These are phyloP conservation scores for Crotalus horridus DNA, from an alignment of 2,113 vertebrate species.

Conservation along the genomic window DNA sequence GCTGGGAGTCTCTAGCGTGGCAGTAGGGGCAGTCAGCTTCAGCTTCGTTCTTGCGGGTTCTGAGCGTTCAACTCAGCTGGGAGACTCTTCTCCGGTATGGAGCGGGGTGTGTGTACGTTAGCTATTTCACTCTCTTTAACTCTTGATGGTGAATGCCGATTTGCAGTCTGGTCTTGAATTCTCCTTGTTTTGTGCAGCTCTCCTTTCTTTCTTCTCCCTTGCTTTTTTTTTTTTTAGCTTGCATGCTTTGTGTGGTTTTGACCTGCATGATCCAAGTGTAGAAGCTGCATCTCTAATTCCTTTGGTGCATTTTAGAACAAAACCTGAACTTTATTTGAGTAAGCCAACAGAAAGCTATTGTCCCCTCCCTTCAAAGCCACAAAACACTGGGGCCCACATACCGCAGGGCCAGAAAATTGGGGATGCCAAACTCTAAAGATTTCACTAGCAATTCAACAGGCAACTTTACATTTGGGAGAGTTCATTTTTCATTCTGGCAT, in stretches of 20 bases:
- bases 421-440: constrained; percentile 6
- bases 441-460: neutral
- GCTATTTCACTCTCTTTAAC: constrained; percentile 82
- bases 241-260: constrained; percentile 34
- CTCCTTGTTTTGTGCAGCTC: neutral
- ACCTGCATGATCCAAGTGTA: constrained; percentile 33
- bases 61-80: constrained; percentile 86
- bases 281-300: neutral
- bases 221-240: constrained; percentile 34
- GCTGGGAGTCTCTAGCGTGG: constrained; percentile 95
- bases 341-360: constrained; percentile 11
- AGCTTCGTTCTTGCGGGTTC: constrained; percentile 75
- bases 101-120: constrained; percentile 98
- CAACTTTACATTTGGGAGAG: neutral
- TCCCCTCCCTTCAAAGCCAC: neutral
- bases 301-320: constrained; percentile 12
- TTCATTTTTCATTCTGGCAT: constrained; percentile 22
- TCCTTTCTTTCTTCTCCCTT: neutral
- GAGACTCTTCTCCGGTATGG: constrained; percentile 98
- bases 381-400: neutral
- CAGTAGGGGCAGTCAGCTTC: constrained; percentile 93
- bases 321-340: constrained; percentile 54
- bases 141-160: constrained; percentile 61
- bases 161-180: constrained; percentile 49
- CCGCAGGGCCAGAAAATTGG: neutral